Evolutionary conservation across 2,797 vertebrate species (phyloP).

Genomic region (Tamandua tetradactyla): DNA sequence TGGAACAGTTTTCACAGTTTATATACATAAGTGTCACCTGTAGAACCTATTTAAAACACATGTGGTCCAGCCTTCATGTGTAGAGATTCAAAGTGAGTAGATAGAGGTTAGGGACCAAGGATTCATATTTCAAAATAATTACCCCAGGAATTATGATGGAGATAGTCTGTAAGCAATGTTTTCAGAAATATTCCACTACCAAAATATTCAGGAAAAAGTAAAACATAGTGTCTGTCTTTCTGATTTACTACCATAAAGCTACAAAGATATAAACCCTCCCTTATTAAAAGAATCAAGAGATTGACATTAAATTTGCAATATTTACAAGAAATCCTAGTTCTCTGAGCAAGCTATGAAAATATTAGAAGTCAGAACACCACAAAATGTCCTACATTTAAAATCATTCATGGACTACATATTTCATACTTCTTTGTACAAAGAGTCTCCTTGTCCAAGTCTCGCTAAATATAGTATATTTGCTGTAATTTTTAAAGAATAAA

Average conservation of each 20-base stretch:
- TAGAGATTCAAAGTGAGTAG: not conserved
- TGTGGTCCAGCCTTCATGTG: not conserved
- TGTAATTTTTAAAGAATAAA: not conserved
- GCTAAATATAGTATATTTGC: not conserved
- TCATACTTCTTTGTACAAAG: slow-evolving; percentile 32
- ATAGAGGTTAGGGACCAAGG: not conserved
- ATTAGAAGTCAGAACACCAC: not conserved
- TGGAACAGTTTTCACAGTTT: not conserved
- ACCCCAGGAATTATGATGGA: not conserved
- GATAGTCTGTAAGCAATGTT: not conserved
- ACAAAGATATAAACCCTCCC: not conserved
- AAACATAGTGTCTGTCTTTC: not conserved
- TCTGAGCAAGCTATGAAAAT: slow-evolving; percentile 29
- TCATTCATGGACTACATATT: not conserved
- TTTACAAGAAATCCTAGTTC: not conserved
- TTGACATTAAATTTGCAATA: not conserved
- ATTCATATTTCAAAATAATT: not conserved
- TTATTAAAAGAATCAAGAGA: slow-evolving; percentile 26
- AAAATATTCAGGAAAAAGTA: not conserved
- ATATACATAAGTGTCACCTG: not conserved
- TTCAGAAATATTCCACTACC: not conserved
- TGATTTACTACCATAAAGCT: not conserved
- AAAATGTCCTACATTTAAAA: slow-evolving; percentile 49
- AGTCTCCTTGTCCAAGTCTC: not conserved
- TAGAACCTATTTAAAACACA: not conserved